These are phyloP conservation scores for Desmodus rotundus DNA, from an alignment of 2,113 vertebrate genomes.

Conservation along the genomic window DNA sequence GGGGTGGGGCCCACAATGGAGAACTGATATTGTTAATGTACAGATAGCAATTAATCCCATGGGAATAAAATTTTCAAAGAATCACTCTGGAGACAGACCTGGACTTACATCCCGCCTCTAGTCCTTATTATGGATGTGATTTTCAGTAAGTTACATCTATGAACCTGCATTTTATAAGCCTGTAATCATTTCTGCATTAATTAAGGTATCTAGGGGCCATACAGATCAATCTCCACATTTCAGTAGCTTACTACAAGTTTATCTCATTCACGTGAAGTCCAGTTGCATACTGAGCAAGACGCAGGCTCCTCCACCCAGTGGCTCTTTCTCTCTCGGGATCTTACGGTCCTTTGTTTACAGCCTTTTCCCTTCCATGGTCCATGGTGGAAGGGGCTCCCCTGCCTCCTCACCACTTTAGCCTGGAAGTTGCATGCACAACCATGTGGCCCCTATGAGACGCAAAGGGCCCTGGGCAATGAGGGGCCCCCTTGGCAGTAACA, in stretches of 20 bases:
- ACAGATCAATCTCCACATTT: neutral
- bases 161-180: neutral
- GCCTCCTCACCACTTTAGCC: neutral
- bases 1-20: neutral
- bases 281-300: neutral
- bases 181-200: neutral
- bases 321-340: neutral
- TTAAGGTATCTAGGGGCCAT: neutral
- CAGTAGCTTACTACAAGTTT: neutral
- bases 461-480: neutral
- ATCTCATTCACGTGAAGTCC: neutral
- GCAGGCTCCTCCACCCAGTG: neutral
- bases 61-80: neutral
- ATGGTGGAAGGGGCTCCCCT: neutral
- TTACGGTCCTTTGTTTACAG: neutral
- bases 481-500: neutral
- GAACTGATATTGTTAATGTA: neutral
- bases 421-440: neutral
- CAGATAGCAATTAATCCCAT: neutral
- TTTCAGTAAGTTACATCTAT: neutral
- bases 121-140: neutral
- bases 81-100: neutral
- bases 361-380: neutral
- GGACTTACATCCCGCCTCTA: neutral
- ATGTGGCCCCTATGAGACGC: neutral